Evolutionary conservation across 2,888 invertebrate species (phyloP).

Genomic region (Diaphora mendica): DNA sequence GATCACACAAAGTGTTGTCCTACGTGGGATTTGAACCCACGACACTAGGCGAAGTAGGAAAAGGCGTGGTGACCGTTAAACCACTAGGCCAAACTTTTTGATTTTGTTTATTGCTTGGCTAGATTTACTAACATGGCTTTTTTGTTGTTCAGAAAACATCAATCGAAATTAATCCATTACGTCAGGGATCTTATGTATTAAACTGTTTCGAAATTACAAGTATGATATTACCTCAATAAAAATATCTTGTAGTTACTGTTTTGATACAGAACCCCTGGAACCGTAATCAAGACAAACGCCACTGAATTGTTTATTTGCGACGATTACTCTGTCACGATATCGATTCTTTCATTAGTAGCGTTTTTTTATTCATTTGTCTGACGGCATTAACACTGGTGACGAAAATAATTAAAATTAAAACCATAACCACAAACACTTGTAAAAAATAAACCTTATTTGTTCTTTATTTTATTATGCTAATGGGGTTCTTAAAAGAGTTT

Average conservation of each 20-base stretch:
- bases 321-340: background rate
- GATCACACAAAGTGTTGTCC: no score
- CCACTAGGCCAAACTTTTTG: no score
- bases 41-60: no score
- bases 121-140: no score
- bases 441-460: constrained; percentile 16
- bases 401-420: background rate
- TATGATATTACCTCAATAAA: background rate
- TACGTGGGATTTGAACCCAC: no score
- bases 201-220: background rate
- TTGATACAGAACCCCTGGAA: background rate
- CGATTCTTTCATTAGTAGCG: background rate
- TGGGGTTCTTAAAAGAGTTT: constrained; percentile 32
- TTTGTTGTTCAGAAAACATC: no score
- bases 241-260: background rate
- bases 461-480: constrained; percentile 37
- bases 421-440: constrained; percentile 1
- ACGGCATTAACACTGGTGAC: background rate
- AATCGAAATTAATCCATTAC: no score
- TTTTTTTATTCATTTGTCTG: background rate
- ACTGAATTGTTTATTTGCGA: background rate
- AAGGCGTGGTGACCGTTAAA: no score
- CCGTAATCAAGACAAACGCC: background rate
- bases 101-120: no score
- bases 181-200: no score